Evolutionary conservation across 1,140 invertebrate species (phyloP).

Genomic region (Conus ventricosus): DNA sequence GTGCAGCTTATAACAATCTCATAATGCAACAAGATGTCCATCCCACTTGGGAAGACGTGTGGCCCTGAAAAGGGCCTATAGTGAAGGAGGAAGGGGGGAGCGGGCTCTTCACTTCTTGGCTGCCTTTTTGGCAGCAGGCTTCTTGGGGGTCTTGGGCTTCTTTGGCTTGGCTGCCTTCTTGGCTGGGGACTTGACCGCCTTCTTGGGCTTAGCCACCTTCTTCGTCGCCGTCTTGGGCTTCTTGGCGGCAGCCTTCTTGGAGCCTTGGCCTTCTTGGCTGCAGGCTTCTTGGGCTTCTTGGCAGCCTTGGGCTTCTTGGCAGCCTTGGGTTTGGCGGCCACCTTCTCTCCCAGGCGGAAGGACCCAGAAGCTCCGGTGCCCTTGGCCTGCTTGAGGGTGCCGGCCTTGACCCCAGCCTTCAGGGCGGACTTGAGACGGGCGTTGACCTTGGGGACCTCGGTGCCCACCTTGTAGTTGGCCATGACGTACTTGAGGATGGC

Average conservation of each 20-base stretch:
- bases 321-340: conserved; percentile 32
- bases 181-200: conserved; percentile 33
- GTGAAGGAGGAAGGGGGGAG: too few species aligned
- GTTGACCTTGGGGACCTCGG: conserved; percentile 61
- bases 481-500: conserved; percentile 72
- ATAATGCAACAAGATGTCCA: not conserved
- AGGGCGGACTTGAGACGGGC: conserved; percentile 63
- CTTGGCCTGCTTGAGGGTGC: conserved; percentile 66
- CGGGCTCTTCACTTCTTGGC: conserved; percentile 17
- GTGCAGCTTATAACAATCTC: too few species aligned
- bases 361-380: conserved; percentile 72
- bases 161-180: conserved; percentile 36
- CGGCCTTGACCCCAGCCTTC: conserved; percentile 60
- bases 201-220: conserved; percentile 39
- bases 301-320: conserved; percentile 46
- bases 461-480: conserved; percentile 71
- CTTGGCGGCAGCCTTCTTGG: conserved; percentile 42
- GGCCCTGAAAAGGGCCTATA: not conserved
- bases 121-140: conserved; percentile 38
- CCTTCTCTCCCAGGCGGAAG: conserved; percentile 66
- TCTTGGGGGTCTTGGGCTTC: conserved; percentile 40
- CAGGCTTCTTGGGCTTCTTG: conserved; percentile 42
- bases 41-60: conserved; percentile 4
- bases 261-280: conserved; percentile 42
- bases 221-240: conserved; percentile 43